These are phyloP conservation scores for Ectemnius lituratus DNA, from an alignment of 2,888 invertebrate species.

Conservation along the genomic window DNA sequence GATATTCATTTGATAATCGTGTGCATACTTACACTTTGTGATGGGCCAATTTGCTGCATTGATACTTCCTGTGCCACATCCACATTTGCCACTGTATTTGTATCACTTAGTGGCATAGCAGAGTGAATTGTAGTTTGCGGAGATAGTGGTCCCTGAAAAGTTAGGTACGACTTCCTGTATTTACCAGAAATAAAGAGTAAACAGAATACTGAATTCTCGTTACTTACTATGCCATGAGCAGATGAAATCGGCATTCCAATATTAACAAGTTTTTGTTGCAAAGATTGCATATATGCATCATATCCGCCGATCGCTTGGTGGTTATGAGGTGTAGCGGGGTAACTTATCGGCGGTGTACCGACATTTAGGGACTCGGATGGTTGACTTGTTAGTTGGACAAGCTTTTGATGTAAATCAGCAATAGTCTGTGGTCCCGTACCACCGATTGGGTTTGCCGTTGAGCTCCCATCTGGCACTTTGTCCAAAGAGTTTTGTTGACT, in stretches of 20 bases:
- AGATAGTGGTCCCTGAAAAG: conserved; percentile 74
- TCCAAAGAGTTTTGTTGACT: conserved; percentile 76
- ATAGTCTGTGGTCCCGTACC: conserved; percentile 77
- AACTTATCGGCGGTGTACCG: conserved; percentile 79
- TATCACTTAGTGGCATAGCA: conserved; percentile 37
- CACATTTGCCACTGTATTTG: conserved; percentile 32
- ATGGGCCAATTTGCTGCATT: conserved; percentile 44
- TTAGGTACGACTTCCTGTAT: conserved; percentile 1
- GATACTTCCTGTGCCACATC: conserved; percentile 48
- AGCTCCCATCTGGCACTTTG: conserved; percentile 61
- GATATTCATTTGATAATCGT: neutral
- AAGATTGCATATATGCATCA: conserved; percentile 84
- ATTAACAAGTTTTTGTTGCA: conserved; percentile 84
- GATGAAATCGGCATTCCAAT: conserved; percentile 69
- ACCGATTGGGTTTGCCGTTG: conserved; percentile 18
- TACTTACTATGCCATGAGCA: conserved; percentile 47
- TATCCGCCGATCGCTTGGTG: conserved; percentile 80
- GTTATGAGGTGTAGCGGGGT: conserved; percentile 83
- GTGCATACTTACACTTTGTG: conserved; percentile 61
- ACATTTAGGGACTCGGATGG: conserved; percentile 76
- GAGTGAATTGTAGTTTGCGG: conserved; percentile 76
- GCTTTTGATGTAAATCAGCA: conserved; percentile 81
- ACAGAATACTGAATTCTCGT: neutral
- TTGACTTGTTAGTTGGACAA: conserved; percentile 80
- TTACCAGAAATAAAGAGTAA: neutral